Base-by-base conservation (phyloP, 2,888 invertebrate species). In the Lithophane ornitopus region DNA sequence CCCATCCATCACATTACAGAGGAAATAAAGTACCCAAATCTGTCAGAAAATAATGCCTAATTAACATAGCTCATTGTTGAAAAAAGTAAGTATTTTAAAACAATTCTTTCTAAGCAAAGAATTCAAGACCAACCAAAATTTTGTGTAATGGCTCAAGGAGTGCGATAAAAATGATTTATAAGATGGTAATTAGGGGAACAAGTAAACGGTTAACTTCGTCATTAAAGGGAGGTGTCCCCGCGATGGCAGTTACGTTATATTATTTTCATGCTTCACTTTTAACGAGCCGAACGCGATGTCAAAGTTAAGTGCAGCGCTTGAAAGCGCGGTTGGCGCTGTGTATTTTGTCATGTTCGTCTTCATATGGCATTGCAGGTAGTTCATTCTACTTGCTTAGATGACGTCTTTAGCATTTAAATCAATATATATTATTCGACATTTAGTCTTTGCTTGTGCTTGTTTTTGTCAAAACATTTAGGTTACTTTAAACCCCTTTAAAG, bases 81-180 rank as follows among this genome's bases (percentile, higher is more conserved):
- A n/a, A 6, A 34, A 34, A 34, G 34, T 34, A 77, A 79, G 70
- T 72, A 75, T 81, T 81, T 76, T 71, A 41, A 71, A 77, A 81
- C 65, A 77, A 81, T 83, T 82, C 58, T 49, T 59, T 52, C 19
- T 61, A 54, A 52, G 68, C 26, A 68, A 65, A 69, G 66, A 71
- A 85, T 80, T 78, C 74, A 77, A 85, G 58, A 78, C 72, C 74
- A 56, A 80, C 77, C 69, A 81, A 86, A 89, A 88, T 84, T 88
- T 84, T 59, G 75, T 80, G 81, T 89, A 92, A 91, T 88, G 89
- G 84, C 84, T 87, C 82, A 89, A 89, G 88, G 89, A 90, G 81
- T 69, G 81, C 89, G 87, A 92, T 94, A 92, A 93, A 93, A 92
- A 92, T 93, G 91, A 94, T 94, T 94, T 91, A 93, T 92, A 85